Percentiles rank a stretch among this genome's conserved stretches.
Conservation (phyloP, 1,140 invertebrate genomes). For the Nebria ingens region DNA sequence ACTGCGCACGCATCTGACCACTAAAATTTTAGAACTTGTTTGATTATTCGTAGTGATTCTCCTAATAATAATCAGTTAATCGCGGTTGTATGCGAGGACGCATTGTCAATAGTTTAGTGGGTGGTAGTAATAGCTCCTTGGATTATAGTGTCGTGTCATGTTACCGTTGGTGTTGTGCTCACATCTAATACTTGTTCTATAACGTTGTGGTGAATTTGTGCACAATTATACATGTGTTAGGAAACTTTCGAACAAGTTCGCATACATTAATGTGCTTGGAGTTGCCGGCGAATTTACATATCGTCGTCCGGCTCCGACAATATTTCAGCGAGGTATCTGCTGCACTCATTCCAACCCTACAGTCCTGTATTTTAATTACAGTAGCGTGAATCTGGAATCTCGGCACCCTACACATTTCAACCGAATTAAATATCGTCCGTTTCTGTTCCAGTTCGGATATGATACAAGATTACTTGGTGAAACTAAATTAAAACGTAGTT, state of each 20-base stretch:
- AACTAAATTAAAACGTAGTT: not conserved
- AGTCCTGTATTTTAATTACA: slow-evolving; percentile 6
- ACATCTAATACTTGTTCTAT: not conserved
- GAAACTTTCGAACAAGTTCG: slow-evolving; percentile 8
- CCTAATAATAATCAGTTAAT: too few species aligned
- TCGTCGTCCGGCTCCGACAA: not conserved
- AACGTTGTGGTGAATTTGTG: slow-evolving; percentile 3
- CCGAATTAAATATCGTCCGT: slow-evolving; percentile 3
- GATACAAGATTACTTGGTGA: not conserved
- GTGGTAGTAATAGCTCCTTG: too few species aligned
- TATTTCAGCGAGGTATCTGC: not conserved
- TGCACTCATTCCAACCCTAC: slow-evolving; percentile 1
- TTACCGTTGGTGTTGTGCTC: not conserved
- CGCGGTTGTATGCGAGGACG: too few species aligned
- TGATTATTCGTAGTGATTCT: too few species aligned
- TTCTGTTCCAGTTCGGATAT: not conserved
- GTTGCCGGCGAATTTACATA: not conserved
- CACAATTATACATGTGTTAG: slow-evolving; percentile 8
- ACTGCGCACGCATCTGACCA: too few species aligned
- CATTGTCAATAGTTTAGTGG: too few species aligned
- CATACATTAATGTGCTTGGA: not conserved
- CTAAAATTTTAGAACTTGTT: too few species aligned
- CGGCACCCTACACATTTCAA: not conserved
- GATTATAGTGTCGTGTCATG: too few species aligned
- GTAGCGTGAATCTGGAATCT: slow-evolving; percentile 5